Base-by-base conservation (phyloP, 2,797 vertebrate genomes). In the Lophura swinhoii region DNA sequence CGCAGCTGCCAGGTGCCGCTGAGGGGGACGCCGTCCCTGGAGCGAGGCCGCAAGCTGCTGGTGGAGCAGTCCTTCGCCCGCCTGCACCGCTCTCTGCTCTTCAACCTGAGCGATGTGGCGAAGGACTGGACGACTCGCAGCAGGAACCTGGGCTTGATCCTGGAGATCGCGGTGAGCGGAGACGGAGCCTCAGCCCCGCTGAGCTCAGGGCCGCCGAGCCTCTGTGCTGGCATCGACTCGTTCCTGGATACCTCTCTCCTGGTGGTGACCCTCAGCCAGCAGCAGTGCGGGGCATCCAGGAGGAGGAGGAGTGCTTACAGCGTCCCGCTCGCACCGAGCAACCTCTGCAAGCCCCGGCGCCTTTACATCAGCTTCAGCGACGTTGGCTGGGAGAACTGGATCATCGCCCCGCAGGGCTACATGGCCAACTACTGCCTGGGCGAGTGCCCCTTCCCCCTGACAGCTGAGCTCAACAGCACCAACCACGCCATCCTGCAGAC, bases 321-420 rank as follows among this genome's bases (percentile, higher is more conserved):
- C 10, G 0, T 43, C 8, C 74, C 97, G 0, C n/a, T 97, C 33
- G 96, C 95, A 0, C 94, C 97, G 2, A 98, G 98, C 89, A 98
- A 96, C 2, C 94, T 99, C 35, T 99, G 99, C 97, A 98, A 98
- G 43, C 96, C 98, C 0, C 97, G 99, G 5, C 97, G 98, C 12
- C 98, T 99, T 49, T 99, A 99, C 96, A 98, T 99, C 46, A 98
- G 98, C 97, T 99, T 99, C 97, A 98, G 97, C 15, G 99, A 99
- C 4, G 98, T 99, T 10, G 99, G 99, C 29, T 99, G 99, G 99
- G 98, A 99, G 96, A 98, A 98, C 84, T 99, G 99, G 99, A 98
- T 99, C 95, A 99, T 99, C 6, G 99, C 99, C 0, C 99, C 99
- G 0, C 98, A 98, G 80, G 99, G 99, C n/a, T 99, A 99, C 97